phyloP scores from a whole-genome alignment of 2,888 invertebrate genomes.

The Rhagonycha lutea region DNA sequence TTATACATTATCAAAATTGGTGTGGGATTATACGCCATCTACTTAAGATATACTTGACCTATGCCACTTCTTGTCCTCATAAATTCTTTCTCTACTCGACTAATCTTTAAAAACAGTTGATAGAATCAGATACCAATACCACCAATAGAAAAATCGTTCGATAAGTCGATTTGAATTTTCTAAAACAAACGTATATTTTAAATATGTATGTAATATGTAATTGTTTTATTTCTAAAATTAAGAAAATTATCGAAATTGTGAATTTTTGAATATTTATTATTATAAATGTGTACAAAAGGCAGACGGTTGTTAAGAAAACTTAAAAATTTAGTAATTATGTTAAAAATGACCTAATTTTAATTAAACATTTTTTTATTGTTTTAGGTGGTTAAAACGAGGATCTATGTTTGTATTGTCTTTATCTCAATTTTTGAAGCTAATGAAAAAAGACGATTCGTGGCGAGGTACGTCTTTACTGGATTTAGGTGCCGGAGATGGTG shows the following conservation, averaged over 20 bases:
- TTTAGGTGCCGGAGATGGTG: slow-evolving; percentile 95
- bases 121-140: background rate
- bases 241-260: background rate
- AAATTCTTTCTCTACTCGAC: background rate
- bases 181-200: background rate
- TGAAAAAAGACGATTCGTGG: slow-evolving; percentile 54
- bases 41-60: background rate
- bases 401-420: slow-evolving; percentile 96
- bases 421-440: slow-evolving; percentile 73
- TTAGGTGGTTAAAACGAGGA: slow-evolving; percentile 83
- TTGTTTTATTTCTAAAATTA: background rate
- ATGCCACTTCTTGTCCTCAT: background rate
- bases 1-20: background rate
- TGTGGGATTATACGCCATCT: background rate
- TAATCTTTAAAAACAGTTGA: background rate
- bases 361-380: slow-evolving; percentile 40
- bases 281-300: too few species aligned
- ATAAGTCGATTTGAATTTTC: background rate
- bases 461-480: slow-evolving; percentile 69
- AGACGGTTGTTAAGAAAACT: too few species aligned
- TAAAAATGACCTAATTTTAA: too few species aligned
- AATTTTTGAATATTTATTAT: too few species aligned
- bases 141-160: background rate
- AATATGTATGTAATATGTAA: background rate
- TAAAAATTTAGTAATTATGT: too few species aligned